These are phyloP conservation scores for Andricus curvator DNA, from an alignment of 2,888 invertebrate genomes.

Conservation along the genomic window DNA sequence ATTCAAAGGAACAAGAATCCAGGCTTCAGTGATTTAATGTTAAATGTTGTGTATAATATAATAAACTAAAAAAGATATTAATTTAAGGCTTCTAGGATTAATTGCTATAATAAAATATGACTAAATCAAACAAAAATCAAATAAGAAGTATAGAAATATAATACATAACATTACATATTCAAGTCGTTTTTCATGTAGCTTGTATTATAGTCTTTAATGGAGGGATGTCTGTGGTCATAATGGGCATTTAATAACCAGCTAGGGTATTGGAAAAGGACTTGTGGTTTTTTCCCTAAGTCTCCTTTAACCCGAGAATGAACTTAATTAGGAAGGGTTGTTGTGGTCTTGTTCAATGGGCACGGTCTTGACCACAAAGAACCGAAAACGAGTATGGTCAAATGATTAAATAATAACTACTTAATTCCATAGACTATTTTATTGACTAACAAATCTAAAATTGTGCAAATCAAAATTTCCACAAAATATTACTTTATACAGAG, in stretches of 20 bases:
- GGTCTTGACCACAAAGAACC: slow-evolving; percentile 18
- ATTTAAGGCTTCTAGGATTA: too few relatives aligned
- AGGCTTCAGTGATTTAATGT: too few relatives aligned
- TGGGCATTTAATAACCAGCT: not conserved
- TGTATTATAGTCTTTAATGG: not conserved
- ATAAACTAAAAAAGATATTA: too few relatives aligned
- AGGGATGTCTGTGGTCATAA: slow-evolving; percentile 1
- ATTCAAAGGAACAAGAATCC: too few relatives aligned
- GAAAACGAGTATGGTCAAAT: not conserved
- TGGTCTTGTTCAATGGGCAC: slow-evolving; percentile 47
- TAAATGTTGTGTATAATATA: too few relatives aligned
- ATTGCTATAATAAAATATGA: not conserved
- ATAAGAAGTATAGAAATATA: too few relatives aligned
- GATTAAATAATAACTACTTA: not conserved
- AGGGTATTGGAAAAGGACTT: slow-evolving; percentile 56
- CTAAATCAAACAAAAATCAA: too few relatives aligned
- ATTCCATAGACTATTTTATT: not conserved
- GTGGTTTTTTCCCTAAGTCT: slow-evolving; percentile 61
- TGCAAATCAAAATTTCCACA: too few relatives aligned
- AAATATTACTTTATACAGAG: too few relatives aligned
- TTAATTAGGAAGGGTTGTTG: slow-evolving; percentile 56
- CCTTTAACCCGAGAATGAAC: slow-evolving; percentile 51
- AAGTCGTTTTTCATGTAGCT: too few relatives aligned
- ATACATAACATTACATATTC: too few relatives aligned
- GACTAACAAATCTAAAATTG: not conserved